Evolutionary conservation across 2,888 invertebrate species (phyloP), one percentile per base, ranked within the genome.

Genomic region (Shargacucullia verbasci): DNA sequence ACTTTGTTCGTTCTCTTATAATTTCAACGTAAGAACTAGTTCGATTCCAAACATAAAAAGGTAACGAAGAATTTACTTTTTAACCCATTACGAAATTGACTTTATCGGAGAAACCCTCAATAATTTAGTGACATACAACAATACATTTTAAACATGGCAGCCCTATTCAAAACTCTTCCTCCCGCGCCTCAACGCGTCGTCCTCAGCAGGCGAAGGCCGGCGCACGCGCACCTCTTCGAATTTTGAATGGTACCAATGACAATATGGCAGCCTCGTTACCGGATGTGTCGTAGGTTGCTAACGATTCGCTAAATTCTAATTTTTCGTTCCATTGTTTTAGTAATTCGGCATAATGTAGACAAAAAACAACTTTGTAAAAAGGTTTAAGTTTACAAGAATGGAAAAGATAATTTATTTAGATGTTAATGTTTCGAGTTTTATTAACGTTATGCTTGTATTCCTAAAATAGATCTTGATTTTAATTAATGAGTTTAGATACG

Each of bases 171-270:
- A 59, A 59, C 76, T 70, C 69, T 66, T 70, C 70, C 64, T 47
- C 55, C 70, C 70, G 57, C 72, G 58, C 78, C 68, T 59, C 71
- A 60, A 62, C 66, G 47, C 75, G 48, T 63, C 70, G 81, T 80
- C 84, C 82, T 85, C 85, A 71, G 70, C 78, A 67, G 70, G 67
- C 81, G 86, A 88, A 89, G 91, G 89, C 85, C 85, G 84, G 70
- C 85, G 85, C 82, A 74, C 84, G 84, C 82, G 84, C 84, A 83
- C 81, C 78, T 84, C 76, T 70, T 81, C 79, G 82, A 82, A 82
- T 83, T 83, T 83, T 79, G 78, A 83, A 83, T 83, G 80, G 68
- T 73, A 65, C 73, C 71, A 84, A 84, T 82, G 83, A 88, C 85
- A 86, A 83, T 85, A 84, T 84, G 80, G 79, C 79, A 73, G 80